These are phyloP conservation scores for Drosophila littoralis DNA, from an alignment of 1,140 invertebrate genomes.

Conservation along the genomic window DNA sequence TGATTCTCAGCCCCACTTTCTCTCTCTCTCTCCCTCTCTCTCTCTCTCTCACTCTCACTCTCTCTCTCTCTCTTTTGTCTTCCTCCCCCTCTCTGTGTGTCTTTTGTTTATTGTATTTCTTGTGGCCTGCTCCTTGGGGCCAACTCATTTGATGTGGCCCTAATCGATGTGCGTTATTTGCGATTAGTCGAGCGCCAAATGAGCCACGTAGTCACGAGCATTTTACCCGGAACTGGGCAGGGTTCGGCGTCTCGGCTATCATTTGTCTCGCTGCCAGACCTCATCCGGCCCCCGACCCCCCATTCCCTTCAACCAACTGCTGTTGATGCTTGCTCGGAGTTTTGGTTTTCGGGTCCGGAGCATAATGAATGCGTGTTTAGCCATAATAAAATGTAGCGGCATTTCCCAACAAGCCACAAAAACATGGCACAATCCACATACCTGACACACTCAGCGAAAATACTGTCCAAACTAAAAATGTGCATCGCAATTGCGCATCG, in stretches of 20 bases:
- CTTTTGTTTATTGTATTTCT: neutral
- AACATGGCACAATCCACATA: slow-evolving; percentile 39
- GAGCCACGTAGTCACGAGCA: slow-evolving; percentile 44
- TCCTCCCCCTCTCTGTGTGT: neutral
- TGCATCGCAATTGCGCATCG: no score
- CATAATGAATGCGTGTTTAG: slow-evolving; percentile 71
- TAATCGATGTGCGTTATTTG: slow-evolving; percentile 75
- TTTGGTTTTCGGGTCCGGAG: slow-evolving; percentile 3
- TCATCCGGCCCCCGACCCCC: no score
- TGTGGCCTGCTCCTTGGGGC: slow-evolving; percentile 16
- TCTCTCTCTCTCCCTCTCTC: neutral
- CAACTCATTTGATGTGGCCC: slow-evolving; percentile 35
- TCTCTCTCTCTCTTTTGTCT: neutral
- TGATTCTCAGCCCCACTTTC: slow-evolving; percentile 22
- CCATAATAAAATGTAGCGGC: slow-evolving; percentile 74
- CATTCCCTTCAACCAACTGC: no score
- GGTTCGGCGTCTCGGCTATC: neutral
- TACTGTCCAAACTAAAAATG: neutral
- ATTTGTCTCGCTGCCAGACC: slow-evolving; percentile 18
- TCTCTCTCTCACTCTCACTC: neutral
- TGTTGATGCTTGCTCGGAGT: neutral
- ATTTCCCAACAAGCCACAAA: slow-evolving; percentile 57
- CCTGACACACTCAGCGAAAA: slow-evolving; percentile 13
- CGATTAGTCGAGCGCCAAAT: slow-evolving; percentile 69
- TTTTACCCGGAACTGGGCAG: neutral